These are phyloP conservation scores for Dufourea novaeangliae DNA, from an alignment of 1,140 invertebrate species.

Conservation along the genomic window DNA sequence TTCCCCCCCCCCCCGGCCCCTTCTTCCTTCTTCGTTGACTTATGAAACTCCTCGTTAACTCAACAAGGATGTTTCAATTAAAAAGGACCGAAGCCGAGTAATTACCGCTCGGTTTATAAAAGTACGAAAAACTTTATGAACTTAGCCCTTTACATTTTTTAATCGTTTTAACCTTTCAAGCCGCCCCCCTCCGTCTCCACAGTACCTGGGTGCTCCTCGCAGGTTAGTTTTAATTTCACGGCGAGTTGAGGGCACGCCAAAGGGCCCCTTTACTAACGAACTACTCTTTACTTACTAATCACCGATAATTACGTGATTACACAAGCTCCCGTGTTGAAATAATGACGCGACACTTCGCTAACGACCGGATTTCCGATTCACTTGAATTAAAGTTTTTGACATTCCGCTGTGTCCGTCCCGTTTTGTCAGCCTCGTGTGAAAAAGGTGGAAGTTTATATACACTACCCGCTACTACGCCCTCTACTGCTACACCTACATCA, in stretches of 20 bases:
- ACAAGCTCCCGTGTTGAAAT: constrained; percentile 14
- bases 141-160: constrained; percentile 24
- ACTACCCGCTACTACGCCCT: no score
- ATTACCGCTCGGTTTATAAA: constrained; percentile 10
- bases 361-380: constrained; percentile 7
- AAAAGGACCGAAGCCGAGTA: neutral
- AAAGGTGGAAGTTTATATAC: no score
- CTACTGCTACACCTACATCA: no score
- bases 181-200: no score
- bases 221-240: constrained; percentile 36
- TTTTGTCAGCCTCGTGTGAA: no score
- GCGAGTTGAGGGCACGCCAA: constrained; percentile 17
- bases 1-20: neutral
- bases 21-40: no score
- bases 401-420: no score
- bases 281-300: constrained; percentile 31
- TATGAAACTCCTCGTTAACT: constrained; percentile 30
- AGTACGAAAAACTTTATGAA: constrained; percentile 8
- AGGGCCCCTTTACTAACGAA: constrained; percentile 21
- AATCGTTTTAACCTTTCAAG: neutral
- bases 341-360: constrained; percentile 1
- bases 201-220: neutral
- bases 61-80: constrained; percentile 33
- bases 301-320: constrained; percentile 31
- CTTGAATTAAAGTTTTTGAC: neutral